phyloP scores from a whole-genome alignment of 1,140 invertebrate genomes.

The Druon quercuslanigerum region DNA sequence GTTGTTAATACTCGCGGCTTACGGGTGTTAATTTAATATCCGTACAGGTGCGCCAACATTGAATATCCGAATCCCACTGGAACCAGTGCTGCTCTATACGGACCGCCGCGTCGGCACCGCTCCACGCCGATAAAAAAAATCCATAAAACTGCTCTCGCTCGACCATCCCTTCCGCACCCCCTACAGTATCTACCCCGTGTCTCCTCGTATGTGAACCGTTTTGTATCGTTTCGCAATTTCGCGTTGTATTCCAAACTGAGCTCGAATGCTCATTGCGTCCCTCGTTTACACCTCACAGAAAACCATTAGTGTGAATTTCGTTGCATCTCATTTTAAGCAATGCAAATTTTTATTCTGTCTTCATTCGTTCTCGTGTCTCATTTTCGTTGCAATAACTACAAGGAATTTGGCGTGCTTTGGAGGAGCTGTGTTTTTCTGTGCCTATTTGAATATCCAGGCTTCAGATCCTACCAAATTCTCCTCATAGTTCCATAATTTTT shows the following conservation, averaged over 20 bases:
- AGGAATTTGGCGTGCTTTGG: too few species aligned
- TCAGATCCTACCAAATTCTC: constrained; percentile 15
- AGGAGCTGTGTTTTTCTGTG: too few species aligned
- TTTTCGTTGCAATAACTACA: too few species aligned
- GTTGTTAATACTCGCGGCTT: constrained; percentile 77
- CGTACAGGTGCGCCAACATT: constrained; percentile 76
- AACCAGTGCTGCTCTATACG: constrained; percentile 44
- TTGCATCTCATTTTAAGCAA: too few species aligned
- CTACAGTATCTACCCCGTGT: constrained; percentile 33
- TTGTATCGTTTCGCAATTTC: constrained; percentile 45
- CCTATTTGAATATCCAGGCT: constrained; percentile 40
- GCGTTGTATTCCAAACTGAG: constrained; percentile 47
- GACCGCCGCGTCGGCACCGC: constrained; percentile 42
- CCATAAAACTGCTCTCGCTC: constrained; percentile 70
- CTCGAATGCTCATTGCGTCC: constrained; percentile 54
- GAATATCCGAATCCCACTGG: constrained; percentile 76
- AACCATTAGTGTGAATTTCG: too few species aligned
- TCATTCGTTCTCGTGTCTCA: too few species aligned
- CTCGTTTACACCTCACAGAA: constrained; percentile 43
- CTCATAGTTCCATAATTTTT: too few species aligned
- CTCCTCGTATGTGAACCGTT: constrained; percentile 38
- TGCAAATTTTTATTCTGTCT: too few species aligned
- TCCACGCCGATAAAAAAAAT: constrained; percentile 71
- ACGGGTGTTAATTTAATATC: constrained; percentile 77
- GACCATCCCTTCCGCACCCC: constrained; percentile 44